Evolutionary conservation across 30 jellyfish, hydroid and myxozoan species (phyloP).

Genomic region (Morbakka virulenta): DNA sequence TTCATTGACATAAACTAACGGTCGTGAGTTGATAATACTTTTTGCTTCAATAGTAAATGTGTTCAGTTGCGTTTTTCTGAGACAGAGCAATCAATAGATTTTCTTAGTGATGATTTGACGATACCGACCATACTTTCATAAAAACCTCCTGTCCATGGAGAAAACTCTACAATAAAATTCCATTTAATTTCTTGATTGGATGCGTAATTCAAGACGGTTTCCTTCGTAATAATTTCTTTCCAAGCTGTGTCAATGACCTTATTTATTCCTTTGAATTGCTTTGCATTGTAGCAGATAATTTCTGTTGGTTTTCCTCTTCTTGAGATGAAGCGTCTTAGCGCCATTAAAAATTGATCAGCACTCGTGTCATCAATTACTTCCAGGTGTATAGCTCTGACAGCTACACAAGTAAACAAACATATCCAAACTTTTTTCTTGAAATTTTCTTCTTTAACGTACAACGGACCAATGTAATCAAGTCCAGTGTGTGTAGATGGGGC

Average conservation of each 20-base stretch:
- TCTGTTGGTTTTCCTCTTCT: conserved; percentile 30
- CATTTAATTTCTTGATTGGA: conserved; percentile 18
- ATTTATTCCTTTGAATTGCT: neutral
- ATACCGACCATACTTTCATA: conserved; percentile 44
- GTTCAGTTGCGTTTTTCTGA: neutral
- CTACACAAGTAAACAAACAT: conserved; percentile 6
- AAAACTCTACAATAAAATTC: conserved; percentile 22
- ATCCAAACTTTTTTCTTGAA: too few species aligned
- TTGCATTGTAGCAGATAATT: conserved; percentile 29
- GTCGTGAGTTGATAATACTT: neutral
- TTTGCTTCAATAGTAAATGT: neutral
- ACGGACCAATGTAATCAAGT: neutral
- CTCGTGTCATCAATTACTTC: neutral
- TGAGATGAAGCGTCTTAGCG: conserved; percentile 22
- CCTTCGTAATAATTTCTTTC: conserved; percentile 1
- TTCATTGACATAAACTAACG: too few species aligned
- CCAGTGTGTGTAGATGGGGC: conserved; percentile 22
- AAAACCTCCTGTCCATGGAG: conserved; percentile 58
- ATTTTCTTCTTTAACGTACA: neutral
- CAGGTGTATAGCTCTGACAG: conserved; percentile 10
- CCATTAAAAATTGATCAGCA: neutral
- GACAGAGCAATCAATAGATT: neutral
- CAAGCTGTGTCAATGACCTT: neutral
- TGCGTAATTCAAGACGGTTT: neutral
- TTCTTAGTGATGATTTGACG: neutral